These are phyloP conservation scores for Amphibalanus amphitrite DNA, from an alignment of 1,140 invertebrate species.

Conservation along the genomic window DNA sequence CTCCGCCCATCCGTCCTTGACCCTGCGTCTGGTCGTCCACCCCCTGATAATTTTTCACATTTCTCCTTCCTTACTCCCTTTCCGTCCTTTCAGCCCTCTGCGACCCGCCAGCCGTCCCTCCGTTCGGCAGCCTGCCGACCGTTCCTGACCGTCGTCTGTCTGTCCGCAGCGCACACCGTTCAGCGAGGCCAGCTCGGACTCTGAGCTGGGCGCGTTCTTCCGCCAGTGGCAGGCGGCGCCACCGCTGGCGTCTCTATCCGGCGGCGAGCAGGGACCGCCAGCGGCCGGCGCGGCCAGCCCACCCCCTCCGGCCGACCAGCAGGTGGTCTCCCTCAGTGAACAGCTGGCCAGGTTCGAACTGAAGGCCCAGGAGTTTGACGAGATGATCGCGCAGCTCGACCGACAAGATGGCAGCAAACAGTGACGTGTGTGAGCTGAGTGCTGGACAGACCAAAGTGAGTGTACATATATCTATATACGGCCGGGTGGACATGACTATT, in stretches of 20 bases:
- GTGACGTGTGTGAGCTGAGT: too few species aligned
- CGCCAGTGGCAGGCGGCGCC: constrained; percentile 53
- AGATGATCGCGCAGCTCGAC: constrained; percentile 24
- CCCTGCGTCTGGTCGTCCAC: too few species aligned
- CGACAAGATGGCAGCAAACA: background rate
- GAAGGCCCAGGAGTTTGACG: constrained; percentile 51
- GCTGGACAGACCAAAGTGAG: too few species aligned
- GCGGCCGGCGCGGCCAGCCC: constrained; percentile 23
- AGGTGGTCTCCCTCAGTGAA: constrained; percentile 46
- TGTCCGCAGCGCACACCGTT: constrained; percentile 37
- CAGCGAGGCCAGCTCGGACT: constrained; percentile 29
- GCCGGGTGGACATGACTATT: too few species aligned
- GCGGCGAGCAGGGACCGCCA: constrained; percentile 22
- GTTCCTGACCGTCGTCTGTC: too few species aligned
- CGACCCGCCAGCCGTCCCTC: too few species aligned
- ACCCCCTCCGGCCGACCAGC: constrained; percentile 23
- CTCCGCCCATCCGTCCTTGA: too few species aligned
- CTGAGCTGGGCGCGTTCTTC: constrained; percentile 57
- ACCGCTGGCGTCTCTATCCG: constrained; percentile 24
- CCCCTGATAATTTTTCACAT: too few species aligned
- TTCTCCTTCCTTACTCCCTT: too few species aligned
- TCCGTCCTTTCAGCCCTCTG: too few species aligned
- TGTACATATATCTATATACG: too few species aligned
- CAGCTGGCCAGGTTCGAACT: constrained; percentile 56
- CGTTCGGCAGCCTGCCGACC: too few species aligned